Base-by-base conservation (phyloP, 2,888 invertebrate species). In the Eupithecia dodoneata region DNA sequence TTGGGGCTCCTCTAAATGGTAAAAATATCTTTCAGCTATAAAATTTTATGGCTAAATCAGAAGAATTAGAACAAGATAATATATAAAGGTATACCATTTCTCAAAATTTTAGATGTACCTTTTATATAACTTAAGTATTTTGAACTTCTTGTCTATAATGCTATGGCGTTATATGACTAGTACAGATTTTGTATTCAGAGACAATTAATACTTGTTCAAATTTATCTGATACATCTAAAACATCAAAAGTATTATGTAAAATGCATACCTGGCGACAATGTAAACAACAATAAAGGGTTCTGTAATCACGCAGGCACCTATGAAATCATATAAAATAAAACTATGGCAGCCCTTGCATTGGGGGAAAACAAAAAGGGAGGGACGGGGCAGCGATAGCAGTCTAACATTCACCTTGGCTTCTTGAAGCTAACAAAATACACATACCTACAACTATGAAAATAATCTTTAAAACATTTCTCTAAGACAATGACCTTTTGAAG, bases 261-360 rank as follows among this genome's bases (percentile, higher is more conserved):
- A 93, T 89, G 93, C 94, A 94, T 95, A 95, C 95, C 95, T 95
- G 95, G 95, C 95, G 95, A 95, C 95, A 94, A 95, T 95, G 95
- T 95, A 95, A 95, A 95, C 95, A 95, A 95, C 94, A 93, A 94
- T 85, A 93, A 94, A 94, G 93, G 94, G 92, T 91, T 92, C 89
- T 91, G 91, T 87, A 90, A 90, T 90, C 93, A 90, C 94, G 92
- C 95, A 95, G 94, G 94, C 94, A 94, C 95, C 95, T 95, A 95
- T 89, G 91, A 94, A 94, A 94, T 93, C 88, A 94, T 94, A 94
- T 91, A 82, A 90, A 91, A 91, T 83, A 91, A 93, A 93, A 89
- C 94, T 94, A 94, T 92, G 81, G 89, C 94, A 94, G 94, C 94
- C 94, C 93, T 92, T 94, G 94, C 93, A 87, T 85, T 86, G 87